phyloP scores from a whole-genome alignment of 2,113 vertebrate genomes.

The Fulica atra region DNA sequence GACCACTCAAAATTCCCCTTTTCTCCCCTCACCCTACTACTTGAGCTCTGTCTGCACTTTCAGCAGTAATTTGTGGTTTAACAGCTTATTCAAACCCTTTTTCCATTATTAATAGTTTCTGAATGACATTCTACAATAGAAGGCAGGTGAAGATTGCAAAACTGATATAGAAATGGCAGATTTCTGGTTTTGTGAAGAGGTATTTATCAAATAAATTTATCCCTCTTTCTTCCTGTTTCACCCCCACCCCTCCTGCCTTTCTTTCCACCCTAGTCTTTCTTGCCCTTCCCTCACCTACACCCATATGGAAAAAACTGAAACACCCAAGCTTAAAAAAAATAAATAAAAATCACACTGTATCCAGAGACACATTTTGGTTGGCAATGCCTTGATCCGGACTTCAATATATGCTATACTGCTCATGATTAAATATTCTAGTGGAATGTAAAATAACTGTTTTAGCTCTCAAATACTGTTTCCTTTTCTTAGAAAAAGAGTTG shows the following conservation, averaged over 20 bases:
- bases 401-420: not conserved
- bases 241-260: not conserved
- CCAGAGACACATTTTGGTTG: not conserved
- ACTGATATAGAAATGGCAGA: not conserved
- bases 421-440: slow-evolving; percentile 14
- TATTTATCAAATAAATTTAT: not conserved
- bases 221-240: not conserved
- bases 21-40: not conserved
- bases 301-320: not conserved
- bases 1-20: not conserved
- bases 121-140: not conserved
- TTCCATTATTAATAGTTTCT: not conserved
- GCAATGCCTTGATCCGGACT: not conserved
- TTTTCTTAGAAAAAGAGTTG: slow-evolving; percentile 12
- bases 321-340: not conserved
- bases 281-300: not conserved
- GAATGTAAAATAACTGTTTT: not conserved
- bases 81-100: not conserved
- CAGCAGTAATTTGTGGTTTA: not conserved
- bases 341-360: not conserved
- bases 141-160: not conserved
- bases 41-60: not conserved
- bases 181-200: not conserved
- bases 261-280: not conserved
- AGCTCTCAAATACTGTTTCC: not conserved